A percentile compares a stretch with the other conserved stretches of the same genome.
Evolutionary conservation across 1,140 invertebrate genomes (phyloP).

Genomic region (Hormaphis cornu): DNA sequence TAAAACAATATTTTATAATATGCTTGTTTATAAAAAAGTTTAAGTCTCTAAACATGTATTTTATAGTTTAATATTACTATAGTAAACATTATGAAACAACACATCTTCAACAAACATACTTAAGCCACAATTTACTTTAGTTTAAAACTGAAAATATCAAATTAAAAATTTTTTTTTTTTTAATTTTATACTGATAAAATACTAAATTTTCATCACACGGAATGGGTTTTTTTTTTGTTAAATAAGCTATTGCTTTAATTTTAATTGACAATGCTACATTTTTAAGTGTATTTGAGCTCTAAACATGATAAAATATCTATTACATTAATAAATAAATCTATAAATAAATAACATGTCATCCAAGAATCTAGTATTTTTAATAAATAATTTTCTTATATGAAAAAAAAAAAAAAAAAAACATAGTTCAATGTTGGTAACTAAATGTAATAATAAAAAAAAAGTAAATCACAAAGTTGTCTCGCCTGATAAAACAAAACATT

Average conservation of each 20-base stretch:
- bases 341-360: constrained; percentile 29
- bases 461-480: constrained; percentile 16
- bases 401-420: constrained; percentile 1
- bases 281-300: constrained; percentile 12
- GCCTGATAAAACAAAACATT: neutral
- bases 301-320: neutral
- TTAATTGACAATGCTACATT: constrained; percentile 25
- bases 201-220: neutral
- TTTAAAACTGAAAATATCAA: neutral
- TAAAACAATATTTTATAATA: constrained; percentile 30
- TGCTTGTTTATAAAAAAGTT: constrained; percentile 10
- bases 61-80: constrained; percentile 19
- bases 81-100: constrained; percentile 20
- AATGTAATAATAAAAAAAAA: constrained; percentile 15
- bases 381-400: constrained; percentile 28
- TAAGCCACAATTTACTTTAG: constrained; percentile 3
- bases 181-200: neutral
- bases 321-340: constrained; percentile 22
- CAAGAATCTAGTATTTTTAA: constrained; percentile 20
- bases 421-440: constrained; percentile 24
- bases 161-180: neutral
- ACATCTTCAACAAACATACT: neutral
- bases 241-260: constrained; percentile 10
- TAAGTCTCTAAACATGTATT: constrained; percentile 15
- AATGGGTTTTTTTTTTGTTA: constrained; percentile 1